Base-by-base conservation (phyloP, 2,888 invertebrate genomes). In the Trilocha varians region DNA sequence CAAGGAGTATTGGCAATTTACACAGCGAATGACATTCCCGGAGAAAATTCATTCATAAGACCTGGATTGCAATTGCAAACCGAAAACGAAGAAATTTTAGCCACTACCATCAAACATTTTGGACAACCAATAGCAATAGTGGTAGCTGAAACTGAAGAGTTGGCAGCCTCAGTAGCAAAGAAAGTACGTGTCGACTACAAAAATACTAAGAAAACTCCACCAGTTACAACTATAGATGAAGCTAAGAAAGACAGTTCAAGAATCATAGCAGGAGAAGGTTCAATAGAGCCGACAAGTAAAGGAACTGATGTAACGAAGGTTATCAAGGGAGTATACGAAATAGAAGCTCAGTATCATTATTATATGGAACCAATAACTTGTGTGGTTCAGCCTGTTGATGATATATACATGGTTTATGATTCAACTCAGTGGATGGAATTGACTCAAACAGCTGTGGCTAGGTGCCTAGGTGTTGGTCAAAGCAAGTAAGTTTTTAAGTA, bases 301-400 rank as follows among this genome's bases (percentile, higher is more conserved):
- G 85, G 85, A 0, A 50, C 41, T n/a, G 54, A 83, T 52, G 64
- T 78, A 1, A 65, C 43, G 38, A 76, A 73, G 49, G 73, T 85
- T 0, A 70, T 90, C 11, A 88, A 85, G 47, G 93, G 93, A 0
- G 75, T 77, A 1, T 84, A 89, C 47, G 82, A 88, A 46, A 69
- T 88, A 44, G 90, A 89, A 11, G 69, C 87, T 0, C 94, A 94
- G 61, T 93, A 92, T 62, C 94, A 94, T 67, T 93, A 90, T 53
- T 90, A 90, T 34, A 87, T 94, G 88, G 94, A 94, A 62, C 89
- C 91, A 0, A 87, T 92, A 9, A 77, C 87, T 0, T 89, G 90
- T 42, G 85, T 92, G 0, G 90, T 88, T 18, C 60, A 90, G 4
- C 94, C 94, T 0, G 77, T 87, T 1, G 94, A 94, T 55, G 89